Evolutionary conservation across 2,888 invertebrate species (phyloP).

Genomic region (Drosophila subsilvestris): DNA sequence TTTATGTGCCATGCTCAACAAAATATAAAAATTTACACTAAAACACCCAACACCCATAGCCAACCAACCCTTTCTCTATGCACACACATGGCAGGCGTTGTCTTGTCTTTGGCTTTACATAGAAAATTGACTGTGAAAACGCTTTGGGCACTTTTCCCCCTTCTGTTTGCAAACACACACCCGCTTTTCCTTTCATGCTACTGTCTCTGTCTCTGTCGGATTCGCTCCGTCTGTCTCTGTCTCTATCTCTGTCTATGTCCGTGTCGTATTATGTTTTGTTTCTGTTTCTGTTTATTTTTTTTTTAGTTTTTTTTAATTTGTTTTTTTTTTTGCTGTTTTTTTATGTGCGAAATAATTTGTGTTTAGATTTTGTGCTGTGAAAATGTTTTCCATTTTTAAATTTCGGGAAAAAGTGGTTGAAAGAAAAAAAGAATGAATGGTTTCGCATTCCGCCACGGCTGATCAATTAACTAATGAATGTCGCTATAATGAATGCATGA

Average conservation of each 20-base stretch:
- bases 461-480: slow-evolving; percentile 57
- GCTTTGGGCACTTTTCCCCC: slow-evolving; percentile 75
- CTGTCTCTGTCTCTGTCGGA: slow-evolving; percentile 20
- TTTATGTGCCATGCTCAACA: slow-evolving; percentile 68
- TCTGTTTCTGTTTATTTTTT: slow-evolving; percentile 11
- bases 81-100: slow-evolving; percentile 54
- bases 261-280: slow-evolving; percentile 32
- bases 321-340: slow-evolving; percentile 23
- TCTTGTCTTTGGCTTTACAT: slow-evolving; percentile 73
- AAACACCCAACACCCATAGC: slow-evolving; percentile 9
- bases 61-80: neutral
- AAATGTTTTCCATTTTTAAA: slow-evolving; percentile 1
- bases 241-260: slow-evolving; percentile 8
- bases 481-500: slow-evolving; percentile 48
- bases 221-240: neutral
- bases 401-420: slow-evolving; percentile 6
- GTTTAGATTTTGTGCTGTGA: slow-evolving; percentile 34
- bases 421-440: slow-evolving; percentile 8
- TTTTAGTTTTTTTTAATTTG: slow-evolving; percentile 15
- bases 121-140: slow-evolving; percentile 81
- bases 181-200: slow-evolving; percentile 31
- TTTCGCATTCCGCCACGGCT: slow-evolving; percentile 30
- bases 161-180: slow-evolving; percentile 54
- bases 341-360: slow-evolving; percentile 44
- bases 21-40: slow-evolving; percentile 55